Evolutionary conservation across 2,113 vertebrate species (phyloP).

Genomic region (Hiodon alosoides): DNA sequence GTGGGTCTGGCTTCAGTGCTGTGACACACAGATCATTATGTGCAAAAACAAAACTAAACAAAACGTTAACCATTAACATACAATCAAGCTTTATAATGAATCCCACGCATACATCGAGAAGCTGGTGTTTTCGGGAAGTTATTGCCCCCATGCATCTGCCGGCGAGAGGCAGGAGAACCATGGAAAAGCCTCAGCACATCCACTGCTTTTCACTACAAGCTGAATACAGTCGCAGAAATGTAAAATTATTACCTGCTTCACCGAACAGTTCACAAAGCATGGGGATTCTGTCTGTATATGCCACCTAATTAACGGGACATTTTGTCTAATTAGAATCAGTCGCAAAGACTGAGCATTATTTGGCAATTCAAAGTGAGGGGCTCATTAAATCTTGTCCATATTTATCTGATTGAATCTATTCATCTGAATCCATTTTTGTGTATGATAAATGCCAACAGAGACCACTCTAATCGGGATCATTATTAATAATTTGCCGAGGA

Average conservation of each 20-base stretch:
- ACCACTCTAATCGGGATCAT: not conserved
- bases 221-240: not conserved
- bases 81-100: slow-evolving; percentile 12
- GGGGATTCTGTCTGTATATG: not conserved
- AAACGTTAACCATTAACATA: slow-evolving; percentile 12
- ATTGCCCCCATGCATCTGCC: slow-evolving; percentile 2
- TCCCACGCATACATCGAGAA: slow-evolving; percentile 6
- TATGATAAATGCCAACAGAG: not conserved
- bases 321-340: not conserved
- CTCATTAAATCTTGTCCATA: not conserved
- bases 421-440: not conserved
- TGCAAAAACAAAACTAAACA: not conserved
- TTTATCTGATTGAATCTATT: not conserved
- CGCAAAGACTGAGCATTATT: not conserved
- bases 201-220: not conserved
- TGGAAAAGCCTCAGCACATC: not conserved
- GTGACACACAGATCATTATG: not conserved
- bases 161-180: not conserved
- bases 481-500: not conserved
- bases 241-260: not conserved
- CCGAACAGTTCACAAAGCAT: not conserved
- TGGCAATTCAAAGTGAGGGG: not conserved
- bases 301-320: not conserved
- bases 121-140: slow-evolving; percentile 5
- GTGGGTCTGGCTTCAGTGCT: not conserved